Percentiles rank a stretch among this genome's conserved stretches.
These are phyloP conservation scores for Eulacestoma nigropectus DNA, from an alignment of 2,113 vertebrate genomes.

Conservation along the genomic window DNA sequence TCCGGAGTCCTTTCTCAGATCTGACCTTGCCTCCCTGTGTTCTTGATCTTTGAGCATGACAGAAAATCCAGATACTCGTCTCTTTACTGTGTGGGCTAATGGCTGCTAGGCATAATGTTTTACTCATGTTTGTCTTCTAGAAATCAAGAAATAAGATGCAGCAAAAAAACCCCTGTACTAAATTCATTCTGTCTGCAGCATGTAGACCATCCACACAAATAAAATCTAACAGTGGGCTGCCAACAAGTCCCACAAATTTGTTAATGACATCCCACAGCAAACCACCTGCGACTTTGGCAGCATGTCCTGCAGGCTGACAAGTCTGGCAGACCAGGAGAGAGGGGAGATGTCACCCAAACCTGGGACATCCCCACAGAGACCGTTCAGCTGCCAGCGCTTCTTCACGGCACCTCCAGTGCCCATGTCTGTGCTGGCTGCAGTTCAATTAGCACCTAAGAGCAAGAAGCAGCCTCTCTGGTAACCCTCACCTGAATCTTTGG, in stretches of 20 bases:
- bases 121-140: neutral
- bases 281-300: neutral
- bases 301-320: neutral
- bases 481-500: neutral
- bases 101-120: neutral
- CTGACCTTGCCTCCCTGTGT: neutral
- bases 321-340: neutral
- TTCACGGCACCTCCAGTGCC: neutral
- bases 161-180: accelerated
- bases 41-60: neutral
- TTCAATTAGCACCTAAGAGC: neutral
- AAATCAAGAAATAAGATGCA: neutral
- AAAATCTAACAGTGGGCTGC: neutral
- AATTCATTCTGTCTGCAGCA: neutral
- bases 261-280: neutral
- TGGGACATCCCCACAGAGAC: neutral
- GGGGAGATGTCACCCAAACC: neutral
- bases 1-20: neutral
- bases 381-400: neutral
- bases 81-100: neutral
- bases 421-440: neutral
- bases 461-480: neutral
- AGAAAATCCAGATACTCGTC: neutral
- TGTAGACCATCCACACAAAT: neutral
- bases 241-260: neutral